Conservation (phyloP, 2,888 invertebrate species). For the Heteromyza rotundicornis region DNA sequence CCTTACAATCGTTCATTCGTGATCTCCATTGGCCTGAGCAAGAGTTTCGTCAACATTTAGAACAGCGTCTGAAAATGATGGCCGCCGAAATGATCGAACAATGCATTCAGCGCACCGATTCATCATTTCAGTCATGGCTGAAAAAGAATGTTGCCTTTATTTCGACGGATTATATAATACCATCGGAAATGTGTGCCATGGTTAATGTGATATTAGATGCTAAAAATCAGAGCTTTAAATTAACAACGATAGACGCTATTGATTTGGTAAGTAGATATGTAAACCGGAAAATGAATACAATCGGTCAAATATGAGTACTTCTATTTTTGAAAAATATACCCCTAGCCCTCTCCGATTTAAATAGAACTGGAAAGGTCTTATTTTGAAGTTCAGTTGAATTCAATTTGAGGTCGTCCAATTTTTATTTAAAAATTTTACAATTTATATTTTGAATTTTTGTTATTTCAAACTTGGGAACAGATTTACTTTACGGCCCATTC, state of each 20-base stretch:
- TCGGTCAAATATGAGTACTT: too few relatives aligned
- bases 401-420: too few relatives aligned
- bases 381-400: too few relatives aligned
- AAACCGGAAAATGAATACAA: too few relatives aligned
- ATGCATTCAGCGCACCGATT: slow-evolving; percentile 89
- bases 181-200: slow-evolving; percentile 98
- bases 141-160: slow-evolving; percentile 92
- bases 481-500: too few relatives aligned
- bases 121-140: slow-evolving; percentile 89
- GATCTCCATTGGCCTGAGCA: slow-evolving; percentile 99
- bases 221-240: slow-evolving; percentile 93
- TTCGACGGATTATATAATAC: slow-evolving; percentile 96
- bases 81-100: slow-evolving; percentile 99
- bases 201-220: slow-evolving; percentile 98
- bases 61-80: slow-evolving; percentile 96
- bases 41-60: slow-evolving; percentile 94
- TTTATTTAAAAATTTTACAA: too few relatives aligned
- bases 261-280: slow-evolving; percentile 96
- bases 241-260: slow-evolving; percentile 94
- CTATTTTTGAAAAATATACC: too few relatives aligned
- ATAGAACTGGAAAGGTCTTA: too few relatives aligned
- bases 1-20: slow-evolving; percentile 95
- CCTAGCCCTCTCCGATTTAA: too few relatives aligned
- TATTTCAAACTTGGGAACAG: too few relatives aligned
- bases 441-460: too few relatives aligned